Conservation (phyloP, 2,888 invertebrate genomes). For the Lamproptera curius region DNA sequence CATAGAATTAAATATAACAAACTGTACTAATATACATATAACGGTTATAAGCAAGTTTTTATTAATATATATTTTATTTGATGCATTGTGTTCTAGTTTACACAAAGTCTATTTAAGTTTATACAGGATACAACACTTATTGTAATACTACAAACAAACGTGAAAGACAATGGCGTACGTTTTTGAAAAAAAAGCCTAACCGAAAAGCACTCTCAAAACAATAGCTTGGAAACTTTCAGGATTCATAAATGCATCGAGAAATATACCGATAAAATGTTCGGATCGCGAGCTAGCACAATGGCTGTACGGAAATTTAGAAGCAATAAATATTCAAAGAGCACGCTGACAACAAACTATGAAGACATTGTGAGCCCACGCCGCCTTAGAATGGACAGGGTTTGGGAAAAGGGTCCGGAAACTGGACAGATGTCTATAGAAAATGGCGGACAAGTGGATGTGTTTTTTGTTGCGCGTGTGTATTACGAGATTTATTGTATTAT, state of each 20-base stretch:
- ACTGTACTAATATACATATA: no score
- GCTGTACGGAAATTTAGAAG: slow-evolving; percentile 14
- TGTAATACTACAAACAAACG: not conserved
- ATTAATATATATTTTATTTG: no score
- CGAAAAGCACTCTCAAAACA: slow-evolving; percentile 14
- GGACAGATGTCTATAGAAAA: slow-evolving; percentile 61
- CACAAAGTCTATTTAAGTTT: no score
- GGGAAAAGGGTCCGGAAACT: slow-evolving; percentile 54
- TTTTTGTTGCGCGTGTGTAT: not conserved
- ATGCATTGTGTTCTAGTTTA: no score
- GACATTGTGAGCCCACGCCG: slow-evolving; percentile 65
- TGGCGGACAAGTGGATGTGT: slow-evolving; percentile 44
- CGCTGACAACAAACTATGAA: slow-evolving; percentile 56
- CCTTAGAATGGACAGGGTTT: slow-evolving; percentile 55
- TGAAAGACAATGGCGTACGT: not conserved
- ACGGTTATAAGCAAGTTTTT: no score
- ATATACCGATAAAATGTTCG: slow-evolving; percentile 13
- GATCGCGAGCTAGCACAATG: slow-evolving; percentile 1
- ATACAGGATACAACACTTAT: not conserved
- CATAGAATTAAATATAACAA: no score
- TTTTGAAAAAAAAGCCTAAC: slow-evolving; percentile 10
- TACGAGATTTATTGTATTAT: slow-evolving; percentile 4
- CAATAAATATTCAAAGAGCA: slow-evolving; percentile 41
- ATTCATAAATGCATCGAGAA: slow-evolving; percentile 18
- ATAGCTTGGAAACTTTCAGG: slow-evolving; percentile 14